Evolutionary conservation across 2,113 vertebrate species (phyloP), one percentile per base, ranked within the genome.

Genomic region (Butastur rufipennis): DNA sequence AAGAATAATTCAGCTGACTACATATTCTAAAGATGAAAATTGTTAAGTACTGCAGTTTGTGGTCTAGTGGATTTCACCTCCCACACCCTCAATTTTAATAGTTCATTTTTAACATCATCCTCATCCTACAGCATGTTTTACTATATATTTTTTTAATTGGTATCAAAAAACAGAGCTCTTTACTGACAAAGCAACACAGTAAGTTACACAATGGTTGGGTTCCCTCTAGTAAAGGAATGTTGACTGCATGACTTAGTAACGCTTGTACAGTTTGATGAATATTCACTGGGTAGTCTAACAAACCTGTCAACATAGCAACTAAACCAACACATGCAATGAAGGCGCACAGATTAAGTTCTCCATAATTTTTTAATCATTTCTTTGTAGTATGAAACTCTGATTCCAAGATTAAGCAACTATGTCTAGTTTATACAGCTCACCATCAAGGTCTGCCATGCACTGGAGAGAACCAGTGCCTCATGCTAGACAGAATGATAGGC

Each of bases 391-490:
- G 5, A 53, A 77, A 50, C 18, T 74, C 52, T 29, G 34, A 53
- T 45, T 74, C 7, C 27, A 80, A 85, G 65, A 90, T 89, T 90
- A 95, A 94, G n/a, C 58, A 90, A 43, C 45, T 59, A 23, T 6
- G 8, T 40, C 62, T 29, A 27, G 36, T 84, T 86, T 75, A 79
- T 16, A 61, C 11, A 90, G 88, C 53, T 77, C 62, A 42, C 75
- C 83, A 77, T 43, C 59, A 70, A 88, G 65, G 52, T 81, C 94
- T 80, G 93, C 93, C 83, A 77, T 0, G 53, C 81, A 62, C 95
- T 91, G 96, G 95, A 95, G 81, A 94, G 70, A 96, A 97, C 89
- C 81, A 97, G 95, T 70, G 84, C 70, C 50, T 85, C 55, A 18
- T 5, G 61, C 32, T 11, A 91, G 40, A 79, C 74, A 70, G 34